These are phyloP conservation scores for Henricia sp. DNA, from an alignment of 53 echinoderm and acorn worm genomes.

Conservation along the genomic window DNA sequence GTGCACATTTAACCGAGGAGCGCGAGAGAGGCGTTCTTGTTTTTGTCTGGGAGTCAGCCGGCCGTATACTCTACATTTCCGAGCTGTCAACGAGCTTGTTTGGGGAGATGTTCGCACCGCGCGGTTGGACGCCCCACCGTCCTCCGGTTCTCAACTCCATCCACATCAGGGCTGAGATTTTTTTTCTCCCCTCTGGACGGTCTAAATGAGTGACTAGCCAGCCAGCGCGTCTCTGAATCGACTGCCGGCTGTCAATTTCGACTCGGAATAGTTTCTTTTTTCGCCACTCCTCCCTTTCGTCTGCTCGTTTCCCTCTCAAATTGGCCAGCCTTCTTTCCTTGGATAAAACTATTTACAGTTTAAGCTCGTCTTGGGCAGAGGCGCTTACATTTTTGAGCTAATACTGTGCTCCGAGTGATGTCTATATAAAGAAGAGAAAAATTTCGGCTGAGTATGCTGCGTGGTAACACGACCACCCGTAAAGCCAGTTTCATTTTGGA, in stretches of 20 bases:
- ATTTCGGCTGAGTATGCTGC: too few species aligned
- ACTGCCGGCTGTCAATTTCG: not conserved
- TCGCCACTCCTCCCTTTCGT: not conserved
- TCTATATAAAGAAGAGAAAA: too few species aligned
- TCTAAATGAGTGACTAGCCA: not conserved
- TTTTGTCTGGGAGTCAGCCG: not conserved
- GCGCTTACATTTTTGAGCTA: too few species aligned
- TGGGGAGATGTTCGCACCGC: conserved; percentile 27
- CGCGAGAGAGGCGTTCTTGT: conserved; percentile 12
- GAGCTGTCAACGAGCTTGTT: conserved; percentile 56
- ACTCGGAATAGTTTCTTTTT: not conserved
- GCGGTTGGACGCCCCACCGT: conserved; percentile 22
- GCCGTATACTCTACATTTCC: conserved; percentile 28
- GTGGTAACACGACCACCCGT: too few species aligned
- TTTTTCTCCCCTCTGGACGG: not conserved
- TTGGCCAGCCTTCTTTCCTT: too few species aligned
- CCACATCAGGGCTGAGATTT: not conserved
- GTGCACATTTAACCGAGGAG: too few species aligned
- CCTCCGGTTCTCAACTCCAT: not conserved
- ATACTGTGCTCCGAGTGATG: too few species aligned
- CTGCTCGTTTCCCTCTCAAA: not conserved
- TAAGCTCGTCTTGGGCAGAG: too few species aligned
- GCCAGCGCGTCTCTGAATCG: not conserved
- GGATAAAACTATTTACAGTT: too few species aligned
- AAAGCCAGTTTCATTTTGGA: too few species aligned